Base-by-base conservation (phyloP, 1,140 invertebrate species). In the Drosophila albomicans region DNA sequence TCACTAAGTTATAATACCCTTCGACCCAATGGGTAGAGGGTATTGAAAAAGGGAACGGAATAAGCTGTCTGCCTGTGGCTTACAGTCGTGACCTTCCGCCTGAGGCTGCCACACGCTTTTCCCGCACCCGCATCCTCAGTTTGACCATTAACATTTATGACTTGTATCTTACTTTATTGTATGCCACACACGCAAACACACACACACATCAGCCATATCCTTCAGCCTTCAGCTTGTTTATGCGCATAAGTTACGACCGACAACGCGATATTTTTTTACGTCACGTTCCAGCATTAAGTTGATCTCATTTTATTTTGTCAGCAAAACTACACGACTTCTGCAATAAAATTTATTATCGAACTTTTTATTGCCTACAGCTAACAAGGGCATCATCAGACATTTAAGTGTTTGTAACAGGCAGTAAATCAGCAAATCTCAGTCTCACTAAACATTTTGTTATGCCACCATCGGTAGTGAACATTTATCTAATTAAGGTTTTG, bases 21-120 rank as follows among this genome's bases (percentile, higher is more conserved):
- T 8, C 35, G 7, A 10, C 35, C 35, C 7, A 7, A 3, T 38
- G 35, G 8, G 7, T 38, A 38, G 35, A 7, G 35, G 35, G 35
- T 38, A 10, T 38, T 25, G 20, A 58, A 25, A 66, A 57, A 66
- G 61, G 71, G 45, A 51, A 82, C 38, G 28, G 35, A 71, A 66
- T 59, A 67, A 46, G 41, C 51, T 38, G 15, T 51, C 15, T 20
- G 16, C 11, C 11, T 51, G 11, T 28, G 48, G 64, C 64, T 49
- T 49, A 15, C 51, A 28, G 20, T 28, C 7, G 51, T 54, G 51
- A 54, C 51, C 51, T 54, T 52, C n/a, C 28, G 1, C 11, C n/a
- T 54, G 51, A 15, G 51, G 15, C 51, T 32, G 5, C 30, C 30
- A 3, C 7, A 8, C 48, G 25, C 10, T 25, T 25, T 25, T 25